Evolutionary conservation across 1,140 invertebrate genomes (phyloP).

Genomic region (Nasonia longicornis): DNA sequence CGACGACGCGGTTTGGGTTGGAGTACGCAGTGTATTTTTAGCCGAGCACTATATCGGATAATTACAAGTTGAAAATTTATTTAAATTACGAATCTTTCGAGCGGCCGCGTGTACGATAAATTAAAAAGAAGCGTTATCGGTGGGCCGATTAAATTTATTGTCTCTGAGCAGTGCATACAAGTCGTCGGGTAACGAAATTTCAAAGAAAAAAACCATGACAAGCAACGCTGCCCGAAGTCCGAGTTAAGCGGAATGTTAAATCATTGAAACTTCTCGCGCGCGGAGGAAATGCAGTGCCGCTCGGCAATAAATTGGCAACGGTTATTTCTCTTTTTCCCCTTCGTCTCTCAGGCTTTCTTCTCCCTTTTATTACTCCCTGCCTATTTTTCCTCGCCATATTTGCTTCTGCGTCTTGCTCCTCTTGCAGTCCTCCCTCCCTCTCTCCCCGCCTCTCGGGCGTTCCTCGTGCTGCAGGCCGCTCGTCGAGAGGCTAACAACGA

Average conservation of each 20-base stretch:
- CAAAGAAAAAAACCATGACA: background rate
- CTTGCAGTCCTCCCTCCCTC: background rate
- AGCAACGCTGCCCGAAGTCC: background rate
- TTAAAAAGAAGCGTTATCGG: background rate
- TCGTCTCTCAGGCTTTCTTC: constrained; percentile 2
- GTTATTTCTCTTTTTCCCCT: constrained; percentile 27
- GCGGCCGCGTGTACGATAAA: background rate
- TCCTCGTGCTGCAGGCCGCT: background rate
- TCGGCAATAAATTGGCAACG: constrained; percentile 40
- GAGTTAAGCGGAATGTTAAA: constrained; percentile 27
- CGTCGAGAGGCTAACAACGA: constrained; percentile 34
- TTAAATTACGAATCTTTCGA: background rate
- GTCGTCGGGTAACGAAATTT: background rate
- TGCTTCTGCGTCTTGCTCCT: background rate
- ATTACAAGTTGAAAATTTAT: background rate
- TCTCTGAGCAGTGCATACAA: background rate
- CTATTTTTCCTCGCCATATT: constrained; percentile 32
- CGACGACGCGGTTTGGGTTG: too few species aligned
- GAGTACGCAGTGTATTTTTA: background rate
- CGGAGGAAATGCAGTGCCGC: constrained; percentile 38
- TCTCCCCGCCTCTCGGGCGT: background rate
- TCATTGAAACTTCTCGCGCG: constrained; percentile 39
- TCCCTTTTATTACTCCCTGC: constrained; percentile 21
- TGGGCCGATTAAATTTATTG: background rate
- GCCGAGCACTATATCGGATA: constrained; percentile 26